Percentiles rank a stretch among this genome's conserved stretches.
Conservation (phyloP, 2,888 invertebrate genomes). For the Meandrusa payeni region DNA sequence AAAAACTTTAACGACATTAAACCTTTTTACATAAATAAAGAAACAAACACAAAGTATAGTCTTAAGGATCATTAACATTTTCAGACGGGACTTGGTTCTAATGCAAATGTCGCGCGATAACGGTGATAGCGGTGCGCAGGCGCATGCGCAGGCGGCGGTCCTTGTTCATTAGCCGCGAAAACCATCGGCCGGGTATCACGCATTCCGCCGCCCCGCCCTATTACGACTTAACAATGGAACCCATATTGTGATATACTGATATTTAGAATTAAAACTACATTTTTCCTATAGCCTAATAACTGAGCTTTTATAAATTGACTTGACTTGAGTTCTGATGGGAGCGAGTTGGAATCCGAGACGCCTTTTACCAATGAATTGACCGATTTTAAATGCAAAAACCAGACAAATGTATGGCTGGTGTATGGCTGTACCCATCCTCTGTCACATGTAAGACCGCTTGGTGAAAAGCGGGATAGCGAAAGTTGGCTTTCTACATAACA, state of each 20-base stretch:
- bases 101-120: conserved; percentile 27
- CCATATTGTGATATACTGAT: conserved; percentile 14
- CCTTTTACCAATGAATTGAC: too few relatives aligned
- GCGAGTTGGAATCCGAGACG: too few relatives aligned
- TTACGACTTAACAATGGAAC: conserved; percentile 19
- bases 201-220: conserved; percentile 6
- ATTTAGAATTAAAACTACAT: conserved; percentile 8
- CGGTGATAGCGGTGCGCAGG: conserved; percentile 8
- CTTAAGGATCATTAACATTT: conserved; percentile 23
- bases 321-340: too few relatives aligned
- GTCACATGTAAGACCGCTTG: too few relatives aligned
- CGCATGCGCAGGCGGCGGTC: conserved; percentile 18
- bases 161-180: conserved; percentile 23
- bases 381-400: too few relatives aligned
- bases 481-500: too few relatives aligned
- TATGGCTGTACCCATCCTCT: too few relatives aligned
- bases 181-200: conserved; percentile 6
- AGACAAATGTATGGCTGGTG: too few relatives aligned
- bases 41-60: not conserved
- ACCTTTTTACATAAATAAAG: conserved; percentile 1
- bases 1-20: not conserved
- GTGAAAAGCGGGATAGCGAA: too few relatives aligned
- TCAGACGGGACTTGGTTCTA: conserved; percentile 33
- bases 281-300: too few relatives aligned
- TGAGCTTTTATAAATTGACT: too few relatives aligned